Conservation (phyloP, 2,797 vertebrate species). For the Danio aesculapii region DNA sequence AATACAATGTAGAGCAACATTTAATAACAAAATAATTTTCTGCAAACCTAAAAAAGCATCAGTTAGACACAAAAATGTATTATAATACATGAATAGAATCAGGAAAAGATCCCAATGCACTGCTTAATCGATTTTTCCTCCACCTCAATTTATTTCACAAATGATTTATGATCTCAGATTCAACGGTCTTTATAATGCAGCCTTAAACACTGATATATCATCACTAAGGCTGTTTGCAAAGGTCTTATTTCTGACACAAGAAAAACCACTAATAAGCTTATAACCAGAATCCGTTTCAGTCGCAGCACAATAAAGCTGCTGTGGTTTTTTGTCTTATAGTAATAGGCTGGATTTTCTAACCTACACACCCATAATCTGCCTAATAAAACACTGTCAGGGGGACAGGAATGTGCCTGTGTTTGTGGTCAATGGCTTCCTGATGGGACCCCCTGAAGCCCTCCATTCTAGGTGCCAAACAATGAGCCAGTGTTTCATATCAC, state of each 20-base stretch:
- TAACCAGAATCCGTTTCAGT: neutral
- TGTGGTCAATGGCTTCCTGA: constrained; percentile 71
- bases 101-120: neutral
- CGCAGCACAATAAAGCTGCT: constrained; percentile 45
- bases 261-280: neutral
- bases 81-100: no score
- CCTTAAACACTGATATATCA: neutral
- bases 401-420: constrained; percentile 69
- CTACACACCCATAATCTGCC: constrained; percentile 61
- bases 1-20: no score
- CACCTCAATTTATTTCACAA: no score
- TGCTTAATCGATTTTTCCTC: no score
- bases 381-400: constrained; percentile 72
- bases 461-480: constrained; percentile 81
- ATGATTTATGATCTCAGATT: constrained; percentile 13
- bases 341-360: constrained; percentile 59
- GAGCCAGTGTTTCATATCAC: constrained; percentile 77
- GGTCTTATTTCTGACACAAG: neutral
- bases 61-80: no score
- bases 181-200: neutral
- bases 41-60: no score
- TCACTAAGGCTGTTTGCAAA: neutral
- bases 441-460: constrained; percentile 75
- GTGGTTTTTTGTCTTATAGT: constrained; percentile 58
- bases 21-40: no score